A percentile compares a stretch with the other conserved stretches of the same genome.
Conservation (phyloP, 37 sponge, comb jelly and placozoan species). For the Axinella damicornis region DNA sequence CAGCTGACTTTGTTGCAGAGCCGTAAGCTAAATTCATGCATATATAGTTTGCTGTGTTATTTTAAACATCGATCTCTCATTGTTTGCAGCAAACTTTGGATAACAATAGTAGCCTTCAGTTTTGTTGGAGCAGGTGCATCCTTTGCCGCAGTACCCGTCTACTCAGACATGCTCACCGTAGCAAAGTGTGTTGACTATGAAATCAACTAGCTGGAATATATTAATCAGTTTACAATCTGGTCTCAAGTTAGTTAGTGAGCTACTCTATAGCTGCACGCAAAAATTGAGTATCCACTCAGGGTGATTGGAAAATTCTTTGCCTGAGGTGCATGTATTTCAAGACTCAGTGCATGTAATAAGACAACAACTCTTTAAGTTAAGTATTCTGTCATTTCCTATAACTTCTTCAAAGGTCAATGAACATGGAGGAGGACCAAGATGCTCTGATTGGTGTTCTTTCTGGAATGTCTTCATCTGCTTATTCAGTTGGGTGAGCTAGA, state of each 20-base stretch:
- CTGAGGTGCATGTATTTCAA: too few species aligned
- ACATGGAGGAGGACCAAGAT: background rate
- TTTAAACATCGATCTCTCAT: background rate
- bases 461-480: constrained; percentile 31
- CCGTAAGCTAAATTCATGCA: constrained; percentile 21
- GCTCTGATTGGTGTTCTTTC: constrained; percentile 36
- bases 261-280: too few species aligned
- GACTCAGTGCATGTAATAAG: too few species aligned
- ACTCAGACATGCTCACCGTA: constrained; percentile 44
- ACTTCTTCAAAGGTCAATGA: background rate
- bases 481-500: constrained; percentile 41
- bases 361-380: too few species aligned
- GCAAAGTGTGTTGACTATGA: constrained; percentile 50
- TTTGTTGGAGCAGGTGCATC: constrained; percentile 43
- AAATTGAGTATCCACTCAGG: too few species aligned
- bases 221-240: too few species aligned
- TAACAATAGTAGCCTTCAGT: constrained; percentile 25
- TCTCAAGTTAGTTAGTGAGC: too few species aligned
- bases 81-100: constrained; percentile 48
- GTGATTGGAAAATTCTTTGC: too few species aligned
- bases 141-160: constrained; percentile 19
- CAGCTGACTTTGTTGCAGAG: constrained; percentile 39
- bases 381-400: too few species aligned
- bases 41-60: background rate
- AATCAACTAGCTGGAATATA: too few species aligned